phyloP scores from a whole-genome alignment of 2,797 vertebrate species.

The Myotis pilosus region DNA sequence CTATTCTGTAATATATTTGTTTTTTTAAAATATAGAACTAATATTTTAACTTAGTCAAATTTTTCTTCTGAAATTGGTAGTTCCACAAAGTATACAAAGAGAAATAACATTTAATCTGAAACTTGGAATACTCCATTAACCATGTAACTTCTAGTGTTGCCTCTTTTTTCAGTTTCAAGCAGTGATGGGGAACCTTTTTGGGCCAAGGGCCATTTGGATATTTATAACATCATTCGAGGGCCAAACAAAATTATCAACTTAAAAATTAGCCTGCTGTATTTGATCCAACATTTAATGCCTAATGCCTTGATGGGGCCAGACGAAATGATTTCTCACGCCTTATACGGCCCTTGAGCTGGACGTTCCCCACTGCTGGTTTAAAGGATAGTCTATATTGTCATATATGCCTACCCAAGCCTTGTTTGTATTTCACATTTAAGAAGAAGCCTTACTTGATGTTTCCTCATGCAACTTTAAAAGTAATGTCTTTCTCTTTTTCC shows the following conservation, averaged over 20 bases:
- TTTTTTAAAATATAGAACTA: not conserved
- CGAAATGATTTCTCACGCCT: no score
- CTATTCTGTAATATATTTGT: not conserved
- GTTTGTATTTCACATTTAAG: slow-evolving; percentile 4
- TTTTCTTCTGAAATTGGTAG: slow-evolving; percentile 37
- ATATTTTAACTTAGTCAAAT: slow-evolving; percentile 19
- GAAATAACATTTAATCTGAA: slow-evolving; percentile 39
- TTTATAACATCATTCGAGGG: no score
- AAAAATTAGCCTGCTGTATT: no score
- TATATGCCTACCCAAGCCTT: not conserved
- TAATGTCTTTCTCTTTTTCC: not conserved
- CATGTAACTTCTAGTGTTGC: not conserved
- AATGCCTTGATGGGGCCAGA: no score
- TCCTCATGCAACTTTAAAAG: slow-evolving; percentile 5
- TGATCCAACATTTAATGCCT: no score
- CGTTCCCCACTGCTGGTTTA: not conserved
- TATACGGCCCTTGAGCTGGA: no score
- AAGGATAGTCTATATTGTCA: not conserved
- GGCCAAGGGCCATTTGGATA: no score
- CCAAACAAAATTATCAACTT: no score
- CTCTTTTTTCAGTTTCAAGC: not conserved
- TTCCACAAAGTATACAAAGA: not conserved
- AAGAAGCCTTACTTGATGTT: slow-evolving; percentile 22
- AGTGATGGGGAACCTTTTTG: no score
- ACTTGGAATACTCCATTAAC: not conserved